Conservation (phyloP, 30 jellyfish, hydroid and myxozoan genomes). For the Sanderia malayensis region DNA sequence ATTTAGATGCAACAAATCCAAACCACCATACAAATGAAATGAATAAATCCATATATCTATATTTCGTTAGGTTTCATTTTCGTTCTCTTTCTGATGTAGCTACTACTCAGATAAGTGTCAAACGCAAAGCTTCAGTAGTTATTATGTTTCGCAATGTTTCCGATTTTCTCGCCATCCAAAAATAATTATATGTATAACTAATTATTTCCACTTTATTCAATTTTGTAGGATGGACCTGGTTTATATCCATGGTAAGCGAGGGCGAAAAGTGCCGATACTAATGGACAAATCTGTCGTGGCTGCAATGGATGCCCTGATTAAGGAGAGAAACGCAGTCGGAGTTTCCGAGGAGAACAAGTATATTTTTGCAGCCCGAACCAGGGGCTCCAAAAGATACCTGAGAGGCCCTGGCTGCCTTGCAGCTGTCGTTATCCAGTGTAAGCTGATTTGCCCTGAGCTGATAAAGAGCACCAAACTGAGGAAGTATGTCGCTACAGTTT, state of each 20-base stretch:
- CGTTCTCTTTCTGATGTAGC: no score
- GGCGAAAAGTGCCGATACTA: constrained; percentile 37
- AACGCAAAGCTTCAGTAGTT: no score
- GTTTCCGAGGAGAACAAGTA: constrained; percentile 14
- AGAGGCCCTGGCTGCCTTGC: constrained; percentile 56
- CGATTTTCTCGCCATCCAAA: no score
- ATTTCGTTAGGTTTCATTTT: no score
- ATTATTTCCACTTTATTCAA: background rate
- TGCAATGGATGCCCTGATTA: constrained; percentile 40
- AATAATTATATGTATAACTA: background rate
- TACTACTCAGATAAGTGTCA: no score
- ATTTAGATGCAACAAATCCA: background rate
- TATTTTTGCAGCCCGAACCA: constrained; percentile 50
- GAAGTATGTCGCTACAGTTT: constrained; percentile 44
- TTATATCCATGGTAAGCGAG: constrained; percentile 51
- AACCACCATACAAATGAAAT: background rate
- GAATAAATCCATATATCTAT: background rate
- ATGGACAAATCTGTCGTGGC: constrained; percentile 6
- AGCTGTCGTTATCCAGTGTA: constrained; percentile 6
- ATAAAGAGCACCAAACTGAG: constrained; percentile 43
- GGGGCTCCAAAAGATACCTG: constrained; percentile 23
- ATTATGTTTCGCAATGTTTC: no score
- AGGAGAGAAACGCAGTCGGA: constrained; percentile 19
- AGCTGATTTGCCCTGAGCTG: constrained; percentile 16
- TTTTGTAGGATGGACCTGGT: constrained; percentile 43